Evolutionary conservation across 2,797 vertebrate species (phyloP).

Genomic region (Lophius americanus): DNA sequence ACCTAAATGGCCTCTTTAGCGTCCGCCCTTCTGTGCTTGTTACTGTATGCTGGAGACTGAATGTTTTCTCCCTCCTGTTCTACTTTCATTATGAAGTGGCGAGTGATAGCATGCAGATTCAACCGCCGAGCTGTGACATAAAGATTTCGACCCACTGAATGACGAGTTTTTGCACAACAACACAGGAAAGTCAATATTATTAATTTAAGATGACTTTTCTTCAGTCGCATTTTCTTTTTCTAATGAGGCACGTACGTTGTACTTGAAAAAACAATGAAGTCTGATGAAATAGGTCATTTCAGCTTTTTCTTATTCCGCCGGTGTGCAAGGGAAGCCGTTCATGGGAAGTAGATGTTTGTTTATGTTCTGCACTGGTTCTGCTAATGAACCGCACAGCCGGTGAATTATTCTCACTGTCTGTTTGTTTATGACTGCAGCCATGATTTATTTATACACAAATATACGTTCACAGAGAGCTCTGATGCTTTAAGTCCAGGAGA

Average conservation of each 20-base stretch:
- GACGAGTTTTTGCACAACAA: slow-evolving; percentile 19
- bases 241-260: slow-evolving; percentile 1
- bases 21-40: background rate
- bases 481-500: slow-evolving; percentile 1
- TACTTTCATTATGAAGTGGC: slow-evolving; percentile 29
- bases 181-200: background rate
- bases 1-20: background rate
- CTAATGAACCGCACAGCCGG: background rate
- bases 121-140: background rate
- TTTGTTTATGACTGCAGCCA: slow-evolving; percentile 31
- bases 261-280: slow-evolving; percentile 38
- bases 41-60: background rate
- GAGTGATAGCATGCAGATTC: slow-evolving; percentile 28
- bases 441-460: slow-evolving; percentile 9
- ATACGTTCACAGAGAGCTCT: background rate
- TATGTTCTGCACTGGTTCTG: slow-evolving; percentile 21
- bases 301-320: slow-evolving; percentile 35
- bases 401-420: slow-evolving; percentile 5
- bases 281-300: slow-evolving; percentile 29
- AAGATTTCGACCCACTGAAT: slow-evolving; percentile 25
- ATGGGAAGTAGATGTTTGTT: slow-evolving; percentile 46
- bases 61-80: background rate
- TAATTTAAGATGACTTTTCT: background rate
- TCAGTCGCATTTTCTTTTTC: slow-evolving; percentile 9
- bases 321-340: slow-evolving; percentile 24